These are phyloP conservation scores for Corynorhinus townsendii DNA, from an alignment of 2,113 vertebrate species.

Conservation along the genomic window DNA sequence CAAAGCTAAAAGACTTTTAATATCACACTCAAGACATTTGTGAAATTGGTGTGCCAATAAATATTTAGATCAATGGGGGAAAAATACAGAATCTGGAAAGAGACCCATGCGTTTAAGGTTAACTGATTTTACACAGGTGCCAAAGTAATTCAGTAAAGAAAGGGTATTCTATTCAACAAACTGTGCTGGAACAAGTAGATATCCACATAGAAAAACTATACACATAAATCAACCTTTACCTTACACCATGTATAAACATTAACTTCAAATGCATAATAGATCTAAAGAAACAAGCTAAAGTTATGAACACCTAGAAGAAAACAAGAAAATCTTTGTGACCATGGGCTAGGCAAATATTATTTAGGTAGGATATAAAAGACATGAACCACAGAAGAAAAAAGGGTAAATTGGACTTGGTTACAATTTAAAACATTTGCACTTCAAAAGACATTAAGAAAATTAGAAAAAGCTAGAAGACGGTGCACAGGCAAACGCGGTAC, in stretches of 20 bases:
- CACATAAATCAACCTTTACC: background rate
- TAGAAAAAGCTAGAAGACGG: background rate
- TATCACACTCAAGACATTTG: background rate
- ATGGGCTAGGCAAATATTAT: conserved; percentile 6
- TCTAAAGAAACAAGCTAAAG: background rate
- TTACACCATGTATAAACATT: background rate
- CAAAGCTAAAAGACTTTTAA: background rate
- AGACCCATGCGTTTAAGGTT: background rate
- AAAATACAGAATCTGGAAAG: background rate
- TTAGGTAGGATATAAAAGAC: conserved; percentile 12
- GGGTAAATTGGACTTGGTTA: background rate
- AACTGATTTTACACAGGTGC: background rate
- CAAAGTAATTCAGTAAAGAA: background rate
- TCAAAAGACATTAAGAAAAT: conserved; percentile 29
- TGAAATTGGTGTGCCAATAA: background rate
- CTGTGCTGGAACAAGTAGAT: background rate
- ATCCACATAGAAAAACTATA: background rate
- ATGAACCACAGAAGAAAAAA: background rate
- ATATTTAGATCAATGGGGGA: background rate
- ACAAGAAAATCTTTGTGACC: background rate
- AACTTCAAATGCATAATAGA: background rate
- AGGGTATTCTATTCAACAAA: background rate
- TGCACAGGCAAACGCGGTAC: no score
- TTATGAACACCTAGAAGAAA: background rate
- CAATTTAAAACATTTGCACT: conserved; percentile 5